Percentiles rank a stretch among this genome's conserved stretches.
Evolutionary conservation across 2,113 vertebrate genomes (phyloP).

Genomic region (Xenotilapia longispinis): DNA sequence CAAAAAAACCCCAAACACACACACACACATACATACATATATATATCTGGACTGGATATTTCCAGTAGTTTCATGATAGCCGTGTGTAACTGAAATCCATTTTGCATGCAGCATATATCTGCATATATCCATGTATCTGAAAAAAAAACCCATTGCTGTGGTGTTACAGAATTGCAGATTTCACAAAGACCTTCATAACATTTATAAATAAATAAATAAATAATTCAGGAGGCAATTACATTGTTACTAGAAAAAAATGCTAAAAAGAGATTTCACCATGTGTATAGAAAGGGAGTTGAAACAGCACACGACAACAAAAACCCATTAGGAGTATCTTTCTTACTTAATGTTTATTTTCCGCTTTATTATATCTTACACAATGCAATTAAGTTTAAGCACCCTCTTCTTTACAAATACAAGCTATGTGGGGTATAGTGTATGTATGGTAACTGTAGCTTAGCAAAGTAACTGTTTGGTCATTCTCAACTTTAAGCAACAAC

Average conservation of each 20-base stretch:
- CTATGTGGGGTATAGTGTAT: neutral
- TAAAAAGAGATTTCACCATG: neutral
- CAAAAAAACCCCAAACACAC: neutral
- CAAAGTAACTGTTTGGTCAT: neutral
- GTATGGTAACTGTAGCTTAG: neutral
- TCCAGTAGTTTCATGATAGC: neutral
- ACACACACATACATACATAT: neutral
- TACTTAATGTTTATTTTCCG: neutral
- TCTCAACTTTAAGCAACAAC: neutral
- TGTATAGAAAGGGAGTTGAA: neutral
- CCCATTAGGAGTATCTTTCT: neutral
- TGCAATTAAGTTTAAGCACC: neutral
- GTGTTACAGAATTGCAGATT: neutral
- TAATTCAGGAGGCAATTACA: neutral
- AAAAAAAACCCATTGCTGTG: neutral
- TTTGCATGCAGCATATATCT: neutral
- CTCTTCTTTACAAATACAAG: neutral
- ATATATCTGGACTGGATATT: neutral
- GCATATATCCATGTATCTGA: neutral
- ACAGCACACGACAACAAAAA: neutral
- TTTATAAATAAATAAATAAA: neutral
- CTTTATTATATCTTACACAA: neutral
- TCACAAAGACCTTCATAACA: neutral
- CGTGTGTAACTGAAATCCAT: neutral
- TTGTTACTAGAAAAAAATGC: neutral